A percentile compares a stretch with the other conserved stretches of the same genome.
phyloP scores from a whole-genome alignment of 2,888 invertebrate genomes.

The Amblyjoppa fuscipennis region DNA sequence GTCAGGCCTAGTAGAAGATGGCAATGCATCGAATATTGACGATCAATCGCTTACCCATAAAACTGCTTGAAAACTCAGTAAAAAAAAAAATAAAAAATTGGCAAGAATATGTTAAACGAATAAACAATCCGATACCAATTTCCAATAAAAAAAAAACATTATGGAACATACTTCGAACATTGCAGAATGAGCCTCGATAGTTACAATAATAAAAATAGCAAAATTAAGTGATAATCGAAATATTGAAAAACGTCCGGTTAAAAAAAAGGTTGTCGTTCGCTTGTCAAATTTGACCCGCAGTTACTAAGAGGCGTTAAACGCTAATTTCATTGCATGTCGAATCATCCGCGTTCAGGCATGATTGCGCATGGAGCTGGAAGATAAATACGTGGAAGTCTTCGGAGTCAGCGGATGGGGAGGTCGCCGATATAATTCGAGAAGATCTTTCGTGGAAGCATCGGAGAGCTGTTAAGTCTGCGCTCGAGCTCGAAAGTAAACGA shows the following conservation, averaged over 20 bases:
- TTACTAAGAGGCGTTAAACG: neutral
- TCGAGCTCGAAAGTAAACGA: neutral
- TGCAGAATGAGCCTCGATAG: too few relatives aligned
- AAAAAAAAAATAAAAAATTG: neutral
- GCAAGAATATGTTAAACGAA: too few relatives aligned
- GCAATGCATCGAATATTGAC: neutral
- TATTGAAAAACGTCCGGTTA: too few relatives aligned
- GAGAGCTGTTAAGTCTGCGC: neutral
- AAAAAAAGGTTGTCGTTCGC: too few relatives aligned
- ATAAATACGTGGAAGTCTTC: conserved; percentile 45
- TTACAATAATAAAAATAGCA: too few relatives aligned
- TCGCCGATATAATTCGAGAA: conserved; percentile 47
- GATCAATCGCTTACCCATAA: neutral
- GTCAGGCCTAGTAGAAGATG: neutral
- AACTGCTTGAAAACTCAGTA: neutral
- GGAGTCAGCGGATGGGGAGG: conserved; percentile 15
- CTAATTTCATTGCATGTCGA: conserved; percentile 30
- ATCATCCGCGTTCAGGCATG: conserved; percentile 25
- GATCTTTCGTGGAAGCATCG: conserved; percentile 8
- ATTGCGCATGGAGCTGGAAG: conserved; percentile 13
- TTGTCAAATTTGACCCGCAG: too few relatives aligned
- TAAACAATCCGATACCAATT: too few relatives aligned
- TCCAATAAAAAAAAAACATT: too few relatives aligned
- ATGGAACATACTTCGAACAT: too few relatives aligned
- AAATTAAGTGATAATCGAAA: too few relatives aligned